phyloP scores from a whole-genome alignment of 2,888 invertebrate genomes.

The Eustalomyia histrio region DNA sequence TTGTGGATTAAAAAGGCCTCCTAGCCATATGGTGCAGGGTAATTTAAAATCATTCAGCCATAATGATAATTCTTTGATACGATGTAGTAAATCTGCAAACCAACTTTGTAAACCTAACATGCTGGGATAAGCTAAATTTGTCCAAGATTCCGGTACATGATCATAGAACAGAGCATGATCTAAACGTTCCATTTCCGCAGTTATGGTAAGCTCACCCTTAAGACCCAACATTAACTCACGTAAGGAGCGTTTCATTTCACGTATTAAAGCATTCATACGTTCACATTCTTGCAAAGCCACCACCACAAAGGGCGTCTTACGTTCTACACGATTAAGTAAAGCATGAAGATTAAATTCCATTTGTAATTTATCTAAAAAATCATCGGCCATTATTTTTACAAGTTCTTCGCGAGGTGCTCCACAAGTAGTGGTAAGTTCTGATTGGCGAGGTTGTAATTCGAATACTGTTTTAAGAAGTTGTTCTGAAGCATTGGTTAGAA shows the following conservation, averaged over 20 bases:
- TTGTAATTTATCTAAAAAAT: conserved; percentile 92
- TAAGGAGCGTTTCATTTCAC: conserved; percentile 90
- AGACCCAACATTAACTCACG: conserved; percentile 93
- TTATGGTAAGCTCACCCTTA: conserved; percentile 96
- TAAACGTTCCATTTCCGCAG: conserved; percentile 94
- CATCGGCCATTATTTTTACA: conserved; percentile 88
- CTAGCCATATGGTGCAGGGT: conserved; percentile 94
- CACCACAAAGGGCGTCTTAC: conserved; percentile 94
- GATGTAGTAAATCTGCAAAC: conserved; percentile 91
- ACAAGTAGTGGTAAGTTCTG: conserved; percentile 78
- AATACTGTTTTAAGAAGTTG: conserved; percentile 90
- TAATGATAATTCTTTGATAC: conserved; percentile 90
- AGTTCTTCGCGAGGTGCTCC: conserved; percentile 91
- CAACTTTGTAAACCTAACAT: conserved; percentile 90
- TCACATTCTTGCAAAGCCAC: conserved; percentile 97
- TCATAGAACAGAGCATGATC: conserved; percentile 93
- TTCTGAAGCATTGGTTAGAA: conserved; percentile 92
- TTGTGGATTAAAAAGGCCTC: conserved; percentile 98
- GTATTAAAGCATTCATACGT: conserved; percentile 93
- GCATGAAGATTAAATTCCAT: conserved; percentile 93
- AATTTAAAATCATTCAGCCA: conserved; percentile 92
- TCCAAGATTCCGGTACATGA: conserved; percentile 91
- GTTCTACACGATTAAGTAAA: conserved; percentile 91
- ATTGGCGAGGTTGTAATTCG: conserved; percentile 94
- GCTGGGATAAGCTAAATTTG: conserved; percentile 93